Evolutionary conservation across 2,113 vertebrate species (phyloP).

Genomic region (Heterotis niloticus): DNA sequence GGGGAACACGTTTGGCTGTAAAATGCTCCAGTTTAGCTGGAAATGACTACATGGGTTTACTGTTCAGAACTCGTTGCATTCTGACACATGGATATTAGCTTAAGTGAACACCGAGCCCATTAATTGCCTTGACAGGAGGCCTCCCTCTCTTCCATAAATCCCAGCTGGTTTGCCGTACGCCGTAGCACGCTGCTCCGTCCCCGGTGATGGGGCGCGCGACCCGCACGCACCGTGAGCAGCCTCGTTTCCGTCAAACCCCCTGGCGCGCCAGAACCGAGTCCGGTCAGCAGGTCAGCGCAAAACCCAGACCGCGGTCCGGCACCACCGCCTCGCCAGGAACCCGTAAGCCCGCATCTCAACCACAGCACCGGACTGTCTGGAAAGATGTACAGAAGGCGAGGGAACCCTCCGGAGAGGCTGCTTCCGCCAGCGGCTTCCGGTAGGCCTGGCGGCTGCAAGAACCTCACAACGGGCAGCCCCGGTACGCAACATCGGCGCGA

Average conservation of each 20-base stretch:
- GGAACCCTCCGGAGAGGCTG: background rate
- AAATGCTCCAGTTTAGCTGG: background rate
- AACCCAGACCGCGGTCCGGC: no score
- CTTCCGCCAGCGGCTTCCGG: background rate
- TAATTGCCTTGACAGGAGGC: background rate
- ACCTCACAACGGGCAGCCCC: conserved; percentile 1
- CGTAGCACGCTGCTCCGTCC: background rate
- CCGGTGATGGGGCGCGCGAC: no score
- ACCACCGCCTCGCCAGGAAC: background rate
- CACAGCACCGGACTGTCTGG: no score
- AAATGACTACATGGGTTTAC: background rate
- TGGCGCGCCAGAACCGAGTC: no score
- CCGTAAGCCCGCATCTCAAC: background rate
- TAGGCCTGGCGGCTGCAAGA: background rate
- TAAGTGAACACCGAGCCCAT: background rate
- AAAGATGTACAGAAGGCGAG: background rate
- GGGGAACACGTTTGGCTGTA: background rate
- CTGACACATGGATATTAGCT: background rate
- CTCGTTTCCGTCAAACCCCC: no score
- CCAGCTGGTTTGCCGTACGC: background rate
- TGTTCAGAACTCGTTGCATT: background rate
- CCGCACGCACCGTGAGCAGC: no score
- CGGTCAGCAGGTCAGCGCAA: no score
- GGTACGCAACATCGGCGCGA: background rate
- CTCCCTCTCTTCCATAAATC: conserved; percentile 12